Percentiles rank a stretch among this genome's conserved stretches.
Evolutionary conservation across 2,888 invertebrate genomes (phyloP).

Genomic region (Andrena marginata): DNA sequence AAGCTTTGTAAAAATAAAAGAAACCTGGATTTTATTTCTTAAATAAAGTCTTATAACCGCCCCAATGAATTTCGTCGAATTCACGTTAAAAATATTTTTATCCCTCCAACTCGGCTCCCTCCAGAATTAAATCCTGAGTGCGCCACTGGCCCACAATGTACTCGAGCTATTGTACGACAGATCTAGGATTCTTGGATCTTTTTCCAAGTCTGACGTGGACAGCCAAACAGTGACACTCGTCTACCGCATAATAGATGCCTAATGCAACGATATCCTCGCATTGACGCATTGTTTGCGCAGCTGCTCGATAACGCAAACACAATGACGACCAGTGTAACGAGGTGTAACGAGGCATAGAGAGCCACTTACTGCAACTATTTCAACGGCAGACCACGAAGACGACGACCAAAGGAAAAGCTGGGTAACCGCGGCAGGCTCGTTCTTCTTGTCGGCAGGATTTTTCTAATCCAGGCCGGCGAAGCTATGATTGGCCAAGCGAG

Average conservation of each 20-base stretch:
- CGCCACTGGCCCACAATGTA: too few species aligned
- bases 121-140: too few species aligned
- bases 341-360: constrained; percentile 17
- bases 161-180: too few species aligned
- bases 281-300: constrained; percentile 12
- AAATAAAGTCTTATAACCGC: too few species aligned
- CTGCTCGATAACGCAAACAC: constrained; percentile 4
- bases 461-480: constrained; percentile 1
- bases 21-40: too few species aligned
- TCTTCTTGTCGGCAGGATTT: not conserved
- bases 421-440: not conserved
- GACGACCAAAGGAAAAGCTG: not conserved
- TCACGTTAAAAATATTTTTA: too few species aligned
- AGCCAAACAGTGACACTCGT: not conserved
- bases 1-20: too few species aligned
- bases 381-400: not conserved
- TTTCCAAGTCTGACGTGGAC: not conserved
- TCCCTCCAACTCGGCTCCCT: too few species aligned
- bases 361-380: not conserved
- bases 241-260: not conserved
- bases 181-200: not conserved
- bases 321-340: constrained; percentile 6
- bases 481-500: constrained; percentile 3
- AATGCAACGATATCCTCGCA: not conserved
- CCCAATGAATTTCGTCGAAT: too few species aligned